A percentile compares a stretch with the other conserved stretches of the same genome.
Evolutionary conservation across 2,888 invertebrate genomes (phyloP).

Genomic region (Fragum whitleyi): DNA sequence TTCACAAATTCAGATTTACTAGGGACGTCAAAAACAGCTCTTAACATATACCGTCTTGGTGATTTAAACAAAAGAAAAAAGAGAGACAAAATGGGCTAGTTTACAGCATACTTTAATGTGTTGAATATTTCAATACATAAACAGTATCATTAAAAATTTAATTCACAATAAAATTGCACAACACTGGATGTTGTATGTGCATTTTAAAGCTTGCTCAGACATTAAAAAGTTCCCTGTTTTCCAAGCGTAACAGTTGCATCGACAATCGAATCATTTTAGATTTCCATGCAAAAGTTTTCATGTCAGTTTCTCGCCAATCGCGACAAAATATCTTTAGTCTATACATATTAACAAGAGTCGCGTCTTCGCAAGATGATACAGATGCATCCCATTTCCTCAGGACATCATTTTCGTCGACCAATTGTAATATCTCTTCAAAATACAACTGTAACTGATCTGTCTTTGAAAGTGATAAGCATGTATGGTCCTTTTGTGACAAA

Average conservation of each 20-base stretch:
- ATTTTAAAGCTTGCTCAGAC: not conserved
- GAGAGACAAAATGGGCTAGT: not conserved
- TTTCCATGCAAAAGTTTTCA: conserved; percentile 22
- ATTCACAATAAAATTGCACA: not conserved
- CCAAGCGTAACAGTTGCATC: conserved; percentile 12
- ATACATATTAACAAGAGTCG: conserved; percentile 12
- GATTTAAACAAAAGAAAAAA: not conserved
- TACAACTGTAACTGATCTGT: conserved; percentile 17
- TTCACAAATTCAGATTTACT: no score
- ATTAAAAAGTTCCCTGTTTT: not conserved
- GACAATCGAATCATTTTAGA: conserved; percentile 12
- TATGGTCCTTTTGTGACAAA: conserved; percentile 32
- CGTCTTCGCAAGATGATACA: not conserved
- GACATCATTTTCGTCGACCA: conserved; percentile 15
- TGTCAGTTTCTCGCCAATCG: conserved; percentile 24
- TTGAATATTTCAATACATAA: not conserved
- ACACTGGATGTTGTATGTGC: not conserved
- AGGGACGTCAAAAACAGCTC: no score
- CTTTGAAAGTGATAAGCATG: conserved; percentile 16
- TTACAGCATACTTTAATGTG: not conserved
- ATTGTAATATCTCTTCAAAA: conserved; percentile 25
- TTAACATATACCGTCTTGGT: not conserved
- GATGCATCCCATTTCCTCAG: conserved; percentile 29
- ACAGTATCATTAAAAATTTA: not conserved
- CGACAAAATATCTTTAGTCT: conserved; percentile 33